phyloP scores from a whole-genome alignment of 2,888 invertebrate species.

The Balanococcus diminutus region DNA sequence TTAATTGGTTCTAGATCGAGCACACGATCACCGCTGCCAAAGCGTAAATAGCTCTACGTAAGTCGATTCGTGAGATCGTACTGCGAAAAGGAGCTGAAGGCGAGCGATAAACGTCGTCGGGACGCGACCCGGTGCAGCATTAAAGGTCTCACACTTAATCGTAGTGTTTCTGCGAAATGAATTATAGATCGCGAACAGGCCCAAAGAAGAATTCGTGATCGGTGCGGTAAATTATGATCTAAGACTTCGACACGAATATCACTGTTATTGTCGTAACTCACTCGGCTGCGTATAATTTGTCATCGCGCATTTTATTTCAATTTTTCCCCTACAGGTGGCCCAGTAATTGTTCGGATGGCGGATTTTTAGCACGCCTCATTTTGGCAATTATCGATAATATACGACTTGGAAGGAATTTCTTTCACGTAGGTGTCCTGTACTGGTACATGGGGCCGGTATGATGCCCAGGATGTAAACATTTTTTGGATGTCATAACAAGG shows the following conservation, averaged over 20 bases:
- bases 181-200: neutral
- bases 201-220: neutral
- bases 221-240: neutral
- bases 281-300: neutral
- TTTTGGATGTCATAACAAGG: conserved; percentile 30
- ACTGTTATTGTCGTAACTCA: neutral
- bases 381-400: conserved; percentile 12
- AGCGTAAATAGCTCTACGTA: neutral
- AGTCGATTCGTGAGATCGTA: neutral
- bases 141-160: neutral
- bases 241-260: neutral
- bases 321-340: neutral
- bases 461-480: neutral
- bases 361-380: neutral
- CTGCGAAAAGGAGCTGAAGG: neutral
- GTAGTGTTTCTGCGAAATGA: neutral
- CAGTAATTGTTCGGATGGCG: neutral
- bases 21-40: neutral
- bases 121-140: neutral
- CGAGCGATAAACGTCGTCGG: neutral
- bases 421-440: neutral
- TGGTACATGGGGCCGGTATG: neutral
- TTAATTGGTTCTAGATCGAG: neutral
- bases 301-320: neutral
- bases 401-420: neutral